Evolutionary conservation across 2,113 vertebrate species (phyloP).

Genomic region (Engraulis encrasicolus): DNA sequence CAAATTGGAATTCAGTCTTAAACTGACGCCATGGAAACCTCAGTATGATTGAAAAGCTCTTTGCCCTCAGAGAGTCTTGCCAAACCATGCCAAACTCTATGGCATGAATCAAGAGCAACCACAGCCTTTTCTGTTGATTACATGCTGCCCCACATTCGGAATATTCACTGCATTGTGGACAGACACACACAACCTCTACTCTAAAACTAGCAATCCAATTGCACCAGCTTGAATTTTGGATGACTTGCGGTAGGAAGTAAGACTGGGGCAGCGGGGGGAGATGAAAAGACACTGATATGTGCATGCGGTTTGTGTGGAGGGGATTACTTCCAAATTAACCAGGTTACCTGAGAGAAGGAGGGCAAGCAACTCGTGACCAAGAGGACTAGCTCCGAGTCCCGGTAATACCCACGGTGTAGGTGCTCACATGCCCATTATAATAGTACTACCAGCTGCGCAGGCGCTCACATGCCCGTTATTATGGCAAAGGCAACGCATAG

Average conservation of each 20-base stretch:
- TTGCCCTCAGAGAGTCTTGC: not conserved
- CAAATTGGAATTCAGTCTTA: not conserved
- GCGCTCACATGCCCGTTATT: not conserved
- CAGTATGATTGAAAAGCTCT: not conserved
- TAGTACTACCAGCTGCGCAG: too few species aligned
- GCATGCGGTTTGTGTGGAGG: not conserved
- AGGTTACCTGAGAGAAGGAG: not conserved
- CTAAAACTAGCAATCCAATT: not conserved
- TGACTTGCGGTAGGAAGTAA: not conserved
- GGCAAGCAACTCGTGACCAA: conserved; percentile 3
- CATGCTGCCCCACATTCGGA: not conserved
- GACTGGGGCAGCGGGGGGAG: not conserved
- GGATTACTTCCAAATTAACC: not conserved
- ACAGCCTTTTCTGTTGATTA: not conserved
- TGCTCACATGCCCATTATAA: not conserved
- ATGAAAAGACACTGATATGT: not conserved
- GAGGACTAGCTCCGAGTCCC: not conserved
- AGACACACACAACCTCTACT: not conserved
- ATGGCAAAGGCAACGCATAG: not conserved
- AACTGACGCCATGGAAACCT: conserved; percentile 31
- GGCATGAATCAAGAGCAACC: not conserved
- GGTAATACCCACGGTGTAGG: not conserved
- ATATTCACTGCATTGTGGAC: not conserved
- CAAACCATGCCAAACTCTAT: not conserved
- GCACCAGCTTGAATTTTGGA: not conserved